Conservation (phyloP, 1,140 invertebrate species). For the Saccostrea cuccullata region DNA sequence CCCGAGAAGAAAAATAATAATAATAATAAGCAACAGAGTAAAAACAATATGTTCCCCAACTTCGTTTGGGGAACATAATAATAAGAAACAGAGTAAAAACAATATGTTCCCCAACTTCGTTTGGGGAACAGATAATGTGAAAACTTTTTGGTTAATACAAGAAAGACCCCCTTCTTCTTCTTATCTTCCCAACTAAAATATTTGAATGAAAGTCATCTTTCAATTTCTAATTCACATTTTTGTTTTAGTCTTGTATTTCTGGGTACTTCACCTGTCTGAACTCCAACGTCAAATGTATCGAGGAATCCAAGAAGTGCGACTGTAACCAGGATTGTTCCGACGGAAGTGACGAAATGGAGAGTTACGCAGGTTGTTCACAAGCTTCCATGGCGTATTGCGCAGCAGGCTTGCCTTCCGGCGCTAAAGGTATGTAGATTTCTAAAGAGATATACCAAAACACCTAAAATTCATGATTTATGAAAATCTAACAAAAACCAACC, state of each 20-base stretch:
- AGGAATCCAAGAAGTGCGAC: conserved; percentile 80
- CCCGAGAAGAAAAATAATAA: too few species aligned
- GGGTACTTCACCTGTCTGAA: conserved; percentile 19
- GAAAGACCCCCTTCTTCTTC: background rate
- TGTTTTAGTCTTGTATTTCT: background rate
- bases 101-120: too few species aligned
- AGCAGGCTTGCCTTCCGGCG: background rate
- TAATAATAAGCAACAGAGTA: too few species aligned
- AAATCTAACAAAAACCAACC: too few species aligned
- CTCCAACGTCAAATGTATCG: conserved; percentile 73
- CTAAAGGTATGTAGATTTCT: background rate
- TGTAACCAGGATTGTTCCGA: conserved; percentile 76
- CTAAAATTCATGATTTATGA: too few species aligned
- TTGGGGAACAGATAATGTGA: too few species aligned
- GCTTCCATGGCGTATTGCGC: background rate
- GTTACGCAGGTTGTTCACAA: conserved; percentile 69
- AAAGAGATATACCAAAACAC: too few species aligned
- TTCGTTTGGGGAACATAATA: too few species aligned
- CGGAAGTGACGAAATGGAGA: conserved; percentile 82
- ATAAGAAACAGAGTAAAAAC: too few species aligned
- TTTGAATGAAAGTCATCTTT: background rate
- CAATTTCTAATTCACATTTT: background rate
- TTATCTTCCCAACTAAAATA: background rate
- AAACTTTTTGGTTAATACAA: background rate
- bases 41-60: too few species aligned